Evolutionary conservation across 2,888 invertebrate species (phyloP).

Genomic region (Drosophila parthenogenetica): DNA sequence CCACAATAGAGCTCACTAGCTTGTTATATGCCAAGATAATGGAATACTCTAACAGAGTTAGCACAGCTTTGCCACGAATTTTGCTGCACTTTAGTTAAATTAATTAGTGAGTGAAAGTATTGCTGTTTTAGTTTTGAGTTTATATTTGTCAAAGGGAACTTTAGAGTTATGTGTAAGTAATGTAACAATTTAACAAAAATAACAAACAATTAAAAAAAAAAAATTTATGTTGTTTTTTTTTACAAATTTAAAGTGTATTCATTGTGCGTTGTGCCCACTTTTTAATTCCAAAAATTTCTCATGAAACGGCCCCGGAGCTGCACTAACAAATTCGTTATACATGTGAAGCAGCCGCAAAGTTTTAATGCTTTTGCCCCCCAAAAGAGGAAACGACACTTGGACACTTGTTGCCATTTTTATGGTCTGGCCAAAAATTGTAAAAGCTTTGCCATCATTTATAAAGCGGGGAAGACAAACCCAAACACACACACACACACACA

Average conservation of each 20-base stretch:
- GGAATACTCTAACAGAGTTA: constrained; percentile 22
- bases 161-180: too few species aligned
- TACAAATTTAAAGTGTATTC: constrained; percentile 22
- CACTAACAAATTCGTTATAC: constrained; percentile 43
- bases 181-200: too few species aligned
- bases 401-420: constrained; percentile 61
- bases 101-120: background rate
- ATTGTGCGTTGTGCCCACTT: background rate
- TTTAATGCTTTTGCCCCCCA: constrained; percentile 44
- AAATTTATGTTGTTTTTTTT: too few species aligned
- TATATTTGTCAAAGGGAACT: too few species aligned
- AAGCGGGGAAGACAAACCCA: constrained; percentile 16
- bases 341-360: constrained; percentile 57
- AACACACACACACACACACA: background rate
- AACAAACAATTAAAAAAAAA: too few species aligned
- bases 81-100: background rate
- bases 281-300: constrained; percentile 15
- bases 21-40: constrained; percentile 47
- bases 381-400: constrained; percentile 46
- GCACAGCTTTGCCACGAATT: background rate
- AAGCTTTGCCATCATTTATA: constrained; percentile 33
- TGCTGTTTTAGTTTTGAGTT: too few species aligned
- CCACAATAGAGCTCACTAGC: constrained; percentile 26
- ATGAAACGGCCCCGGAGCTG: constrained; percentile 31
- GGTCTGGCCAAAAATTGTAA: constrained; percentile 25